Evolutionary conservation across 1,140 invertebrate species (phyloP), one percentile per base, ranked within the genome.

Genomic region (Globodera ellingtonae): DNA sequence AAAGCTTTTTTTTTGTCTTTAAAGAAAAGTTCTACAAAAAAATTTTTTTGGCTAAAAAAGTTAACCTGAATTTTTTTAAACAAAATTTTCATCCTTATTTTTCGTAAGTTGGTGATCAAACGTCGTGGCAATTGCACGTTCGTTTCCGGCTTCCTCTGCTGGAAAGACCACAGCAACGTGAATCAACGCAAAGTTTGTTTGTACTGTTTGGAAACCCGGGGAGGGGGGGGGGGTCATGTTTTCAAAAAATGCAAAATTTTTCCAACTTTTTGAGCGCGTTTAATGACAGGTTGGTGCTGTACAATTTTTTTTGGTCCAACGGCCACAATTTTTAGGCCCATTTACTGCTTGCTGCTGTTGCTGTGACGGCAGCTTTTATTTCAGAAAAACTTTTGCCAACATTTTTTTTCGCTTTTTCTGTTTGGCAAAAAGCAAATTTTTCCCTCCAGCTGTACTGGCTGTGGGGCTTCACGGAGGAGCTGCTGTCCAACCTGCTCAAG

Each of bases 41-140:
- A n/a, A n/a, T 67, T 67, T 10, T 3, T 67, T 9, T 13, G 1
- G 6, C 48, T 50, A 50, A 52, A 52, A 52, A 52, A 10, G 66
- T 15, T 3, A n/a, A n/a, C 10, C 35, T 18, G 5, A 24, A 69
- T 35, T 70, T 70, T 70, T 47, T 18, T 46, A 44, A 13, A 10
- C n/a, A 7, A 65, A 79, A 65, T 78, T 47, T 78, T 72, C 9
- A n/a, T n/a, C n/a, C n/a, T n/a, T n/a, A 3, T 59, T 47, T 81
- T 56, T 71, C 72, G 85, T 89, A 70, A 88, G 87, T 81, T 89
- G 59, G 87, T 88, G 8, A 89, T 89, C 24, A 88, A 88, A 83
- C 82, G 88, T n/a, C 85, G 87, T 21, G 87, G 88, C 24, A 88
- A 88, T 72, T 71, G 84, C 4, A 81, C 88, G 6, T 81, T 79